Base-by-base conservation (phyloP, 2,113 vertebrate species). In the Gymnobelideus leadbeateri region DNA sequence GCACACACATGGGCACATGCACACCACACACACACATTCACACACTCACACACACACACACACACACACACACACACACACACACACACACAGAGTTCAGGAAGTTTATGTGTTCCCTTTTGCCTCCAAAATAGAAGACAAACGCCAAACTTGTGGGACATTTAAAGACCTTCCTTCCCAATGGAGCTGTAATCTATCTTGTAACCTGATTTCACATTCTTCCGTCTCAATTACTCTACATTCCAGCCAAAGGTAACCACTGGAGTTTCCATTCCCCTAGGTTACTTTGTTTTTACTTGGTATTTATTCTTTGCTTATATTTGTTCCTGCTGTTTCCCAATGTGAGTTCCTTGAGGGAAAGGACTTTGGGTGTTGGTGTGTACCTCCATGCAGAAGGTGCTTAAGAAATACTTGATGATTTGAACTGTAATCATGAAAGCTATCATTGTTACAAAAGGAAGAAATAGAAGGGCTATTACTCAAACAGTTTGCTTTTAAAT, bases 1-100 rank as follows among this genome's bases (percentile, higher is more conserved):
- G 89, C 28, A 96, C 84, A 12, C 11, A 31, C 24, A 94, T 37
- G 96, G 89, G 93, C 37, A 91, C 51, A n/a, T 50, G 89, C 91
- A 92, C 46, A 90, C 31, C 53, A 37, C 19, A 91, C 90, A 92
- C 84, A n/a, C 43, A 1, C 43, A 21, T 77, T 77, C 19, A 77
- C 37, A 43, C 37, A 68, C 14, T 37, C 31, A 68, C 31, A n/a
- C 16, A 8, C 6, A n/a, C 16, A 10, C 12, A 2, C 50, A 51
- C 10, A 51, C 50, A 51, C 50, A 51, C 51, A 52, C 51, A 52
- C 51, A 52, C 52, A 52, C 52, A 52, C 52, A 52, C 52, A 52
- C 52, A 52, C 52, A 52, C 52, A 52, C 52, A 52, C 16, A 19
- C 16, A 51, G 9, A 31, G 37, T 77, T 77, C 31, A 77, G 37